Evolutionary conservation across 2,113 vertebrate species (phyloP), one percentile per base, ranked within the genome.

Genomic region (Paracanthobrama guichenoti): DNA sequence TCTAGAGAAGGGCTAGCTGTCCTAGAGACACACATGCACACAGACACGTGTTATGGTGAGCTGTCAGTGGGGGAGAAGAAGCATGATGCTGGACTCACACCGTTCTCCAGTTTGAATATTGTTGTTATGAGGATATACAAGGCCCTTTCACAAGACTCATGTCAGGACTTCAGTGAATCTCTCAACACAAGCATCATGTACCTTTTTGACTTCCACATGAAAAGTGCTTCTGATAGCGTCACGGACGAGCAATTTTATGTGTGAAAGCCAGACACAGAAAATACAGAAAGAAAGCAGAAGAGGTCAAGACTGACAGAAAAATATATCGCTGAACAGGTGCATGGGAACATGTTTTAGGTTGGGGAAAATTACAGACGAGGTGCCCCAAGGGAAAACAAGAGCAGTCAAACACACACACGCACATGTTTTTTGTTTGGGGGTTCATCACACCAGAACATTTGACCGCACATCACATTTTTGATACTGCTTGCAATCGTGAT

Each of bases 31-130:
- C 46, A n/a, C 53, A 28, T 12, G 39, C 64, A 28, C 48, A 84
- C 3, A 67, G 46, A 14, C 73, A 77, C n/a, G 4, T 42, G 35
- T 71, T 42, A 4, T 42, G 35, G 67, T 71, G 67, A 22, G 67
- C 67, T 71, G 67, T 42, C 67, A 71, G 35, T 71, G 42, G 69
- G 69, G 12, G n/a, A 46, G 42, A 42, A 72, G 35, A 44, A 44
- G 10, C 67, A n/a, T 71, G 39, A 72, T 44, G 20, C 11, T 72
- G 39, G 69, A 44, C 39, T 72, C 39, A 13, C 35, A 16, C 22
- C 1, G 6, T 31, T 31, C 62, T 66, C 62, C 13, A 26, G 62
- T 73, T 26, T 48, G 22, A 48, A 24, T 48, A 42, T 46, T n/a
- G 67, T 44, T 73, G 11, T 72, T 46, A 73, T 48, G 69, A 13